These are phyloP conservation scores for Gavialis gangeticus DNA, from an alignment of 2,113 vertebrate species.

Conservation along the genomic window DNA sequence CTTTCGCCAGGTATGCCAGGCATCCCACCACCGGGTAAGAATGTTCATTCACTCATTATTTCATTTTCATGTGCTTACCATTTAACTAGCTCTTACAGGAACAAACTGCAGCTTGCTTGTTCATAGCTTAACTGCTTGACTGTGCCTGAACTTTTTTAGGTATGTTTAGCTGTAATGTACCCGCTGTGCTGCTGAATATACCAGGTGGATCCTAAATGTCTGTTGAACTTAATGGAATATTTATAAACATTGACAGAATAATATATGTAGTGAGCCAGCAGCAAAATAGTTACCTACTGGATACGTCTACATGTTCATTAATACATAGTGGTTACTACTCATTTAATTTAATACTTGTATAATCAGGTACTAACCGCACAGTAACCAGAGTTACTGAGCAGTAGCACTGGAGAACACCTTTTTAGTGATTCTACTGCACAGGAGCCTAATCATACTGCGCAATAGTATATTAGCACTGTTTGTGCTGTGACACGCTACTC, in stretches of 20 bases:
- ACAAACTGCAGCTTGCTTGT: conserved; percentile 78
- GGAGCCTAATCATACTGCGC: too few relatives aligned
- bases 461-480: too few relatives aligned
- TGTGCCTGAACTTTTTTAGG: background rate
- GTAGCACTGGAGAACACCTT: too few relatives aligned
- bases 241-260: background rate
- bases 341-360: too few relatives aligned
- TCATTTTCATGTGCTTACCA: conserved; percentile 83
- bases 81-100: conserved; percentile 82
- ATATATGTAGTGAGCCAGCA: background rate
- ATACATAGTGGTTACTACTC: too few relatives aligned
- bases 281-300: background rate
- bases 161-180: background rate
- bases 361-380: too few relatives aligned
- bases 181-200: background rate
- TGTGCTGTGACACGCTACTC: too few relatives aligned
- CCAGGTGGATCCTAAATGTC: background rate
- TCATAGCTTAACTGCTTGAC: conserved; percentile 44
- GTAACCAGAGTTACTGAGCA: too few relatives aligned
- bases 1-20: conserved; percentile 89
- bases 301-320: too few relatives aligned
- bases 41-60: conserved; percentile 83
- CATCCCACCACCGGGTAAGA: conserved; percentile 94
- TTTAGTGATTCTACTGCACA: too few relatives aligned
- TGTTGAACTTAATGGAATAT: background rate